A percentile compares a stretch with the other conserved stretches of the same genome.
phyloP scores from a whole-genome alignment of 2,113 vertebrate genomes.

The Chaetura pelagica region DNA sequence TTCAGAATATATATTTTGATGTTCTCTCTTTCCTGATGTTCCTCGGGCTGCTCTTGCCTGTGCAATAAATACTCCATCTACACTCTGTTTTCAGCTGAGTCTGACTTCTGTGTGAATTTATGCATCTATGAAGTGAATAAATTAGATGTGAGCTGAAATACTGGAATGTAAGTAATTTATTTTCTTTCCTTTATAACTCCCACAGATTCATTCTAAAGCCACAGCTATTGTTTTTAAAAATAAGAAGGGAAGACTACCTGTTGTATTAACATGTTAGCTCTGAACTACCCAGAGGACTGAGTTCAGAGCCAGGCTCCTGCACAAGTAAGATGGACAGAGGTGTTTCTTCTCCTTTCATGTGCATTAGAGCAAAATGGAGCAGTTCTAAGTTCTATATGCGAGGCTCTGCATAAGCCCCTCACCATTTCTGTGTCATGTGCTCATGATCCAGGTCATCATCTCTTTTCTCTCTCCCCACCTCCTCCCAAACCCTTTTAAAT shows the following conservation, averaged over 20 bases:
- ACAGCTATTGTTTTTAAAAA: conserved; percentile 14
- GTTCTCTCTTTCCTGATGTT: background rate
- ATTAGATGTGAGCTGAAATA: conserved; percentile 42
- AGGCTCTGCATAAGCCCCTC: accelerated
- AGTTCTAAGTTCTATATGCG: background rate
- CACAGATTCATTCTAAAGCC: background rate
- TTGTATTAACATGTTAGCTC: background rate
- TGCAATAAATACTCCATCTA: conserved; percentile 42
- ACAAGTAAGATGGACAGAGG: background rate
- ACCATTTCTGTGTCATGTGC: background rate
- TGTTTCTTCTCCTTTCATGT: background rate
- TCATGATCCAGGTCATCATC: background rate
- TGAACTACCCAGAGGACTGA: background rate
- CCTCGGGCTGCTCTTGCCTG: conserved; percentile 33
- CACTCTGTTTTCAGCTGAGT: conserved; percentile 59
- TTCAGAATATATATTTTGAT: background rate
- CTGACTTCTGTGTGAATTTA: conserved; percentile 64
- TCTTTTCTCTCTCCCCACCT: background rate
- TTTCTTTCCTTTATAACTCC: conserved; percentile 25
- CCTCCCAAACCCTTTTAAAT: background rate
- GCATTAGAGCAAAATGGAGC: background rate
- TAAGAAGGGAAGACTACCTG: background rate
- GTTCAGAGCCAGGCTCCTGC: background rate
- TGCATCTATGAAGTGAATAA: conserved; percentile 46
- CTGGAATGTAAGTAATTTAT: conserved; percentile 20